A percentile compares a stretch with the other conserved stretches of the same genome.
phyloP scores from a whole-genome alignment of 1,140 invertebrate species.

The Bombus pyrosoma region DNA sequence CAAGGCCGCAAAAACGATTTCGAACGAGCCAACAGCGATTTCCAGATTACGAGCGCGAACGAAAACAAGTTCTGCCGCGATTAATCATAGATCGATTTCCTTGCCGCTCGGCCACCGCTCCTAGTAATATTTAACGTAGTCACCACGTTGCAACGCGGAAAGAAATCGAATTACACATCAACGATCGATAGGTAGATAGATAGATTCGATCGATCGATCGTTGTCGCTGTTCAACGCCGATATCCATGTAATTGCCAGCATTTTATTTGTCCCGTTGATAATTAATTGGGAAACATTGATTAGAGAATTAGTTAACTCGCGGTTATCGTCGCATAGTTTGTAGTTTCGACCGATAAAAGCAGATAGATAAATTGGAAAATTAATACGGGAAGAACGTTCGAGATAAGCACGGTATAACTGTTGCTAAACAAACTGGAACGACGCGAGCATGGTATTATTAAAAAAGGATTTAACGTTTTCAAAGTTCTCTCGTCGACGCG shows the following conservation, averaged over 20 bases:
- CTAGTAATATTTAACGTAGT: constrained; percentile 9
- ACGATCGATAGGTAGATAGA: no score
- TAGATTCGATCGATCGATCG: constrained; percentile 44
- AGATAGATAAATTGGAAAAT: background rate
- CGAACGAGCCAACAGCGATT: constrained; percentile 17
- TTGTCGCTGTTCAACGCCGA: background rate
- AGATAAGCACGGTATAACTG: background rate
- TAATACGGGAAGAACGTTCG: background rate
- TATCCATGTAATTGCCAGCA: constrained; percentile 13
- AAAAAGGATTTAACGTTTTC: background rate
- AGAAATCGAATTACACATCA: background rate
- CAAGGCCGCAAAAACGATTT: constrained; percentile 18
- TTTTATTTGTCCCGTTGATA: background rate
- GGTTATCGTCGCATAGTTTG: background rate
- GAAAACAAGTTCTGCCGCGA: constrained; percentile 35
- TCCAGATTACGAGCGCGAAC: constrained; percentile 28
- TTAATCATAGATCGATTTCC: constrained; percentile 47
- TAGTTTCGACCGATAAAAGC: background rate
- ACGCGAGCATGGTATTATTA: no score
- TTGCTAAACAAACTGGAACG: background rate
- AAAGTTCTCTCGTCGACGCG: background rate
- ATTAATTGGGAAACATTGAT: background rate
- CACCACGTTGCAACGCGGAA: background rate
- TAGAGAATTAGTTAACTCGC: background rate
- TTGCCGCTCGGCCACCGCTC: background rate